These are phyloP conservation scores for Copidosoma floridanum DNA, from an alignment of 1,140 invertebrate genomes.

Conservation along the genomic window DNA sequence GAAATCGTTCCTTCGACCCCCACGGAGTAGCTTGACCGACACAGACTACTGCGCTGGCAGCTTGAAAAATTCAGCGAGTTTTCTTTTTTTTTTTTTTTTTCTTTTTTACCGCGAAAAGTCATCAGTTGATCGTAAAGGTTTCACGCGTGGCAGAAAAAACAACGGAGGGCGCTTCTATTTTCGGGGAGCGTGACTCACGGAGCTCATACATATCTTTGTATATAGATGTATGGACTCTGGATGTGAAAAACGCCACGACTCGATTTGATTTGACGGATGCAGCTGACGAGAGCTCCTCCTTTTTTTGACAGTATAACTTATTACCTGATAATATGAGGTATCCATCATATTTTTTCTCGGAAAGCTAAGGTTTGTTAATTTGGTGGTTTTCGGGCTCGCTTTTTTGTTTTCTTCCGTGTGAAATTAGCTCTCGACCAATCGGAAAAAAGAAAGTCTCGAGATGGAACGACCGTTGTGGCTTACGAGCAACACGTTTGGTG, in stretches of 20 bases:
- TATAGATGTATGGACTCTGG: background rate
- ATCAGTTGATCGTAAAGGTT: too few species aligned
- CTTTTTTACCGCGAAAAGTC: too few species aligned
- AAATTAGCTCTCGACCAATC: too few species aligned
- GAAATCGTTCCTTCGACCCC: constrained; percentile 1
- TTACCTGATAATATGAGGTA: too few species aligned
- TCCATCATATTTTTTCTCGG: background rate
- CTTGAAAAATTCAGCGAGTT: constrained; percentile 9
- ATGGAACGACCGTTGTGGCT: too few species aligned
- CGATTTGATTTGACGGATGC: constrained; percentile 18
- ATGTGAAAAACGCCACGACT: constrained; percentile 18
- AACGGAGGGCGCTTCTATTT: too few species aligned
- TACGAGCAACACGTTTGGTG: too few species aligned
- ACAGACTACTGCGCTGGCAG: background rate
- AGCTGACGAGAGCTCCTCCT: background rate
- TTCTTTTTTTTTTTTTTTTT: too few species aligned
- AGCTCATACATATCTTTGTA: too few species aligned
- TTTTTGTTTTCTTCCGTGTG: background rate
- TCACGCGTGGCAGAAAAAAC: too few species aligned
- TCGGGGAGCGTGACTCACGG: too few species aligned
- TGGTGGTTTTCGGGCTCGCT: background rate
- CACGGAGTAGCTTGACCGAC: background rate
- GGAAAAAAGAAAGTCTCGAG: too few species aligned
- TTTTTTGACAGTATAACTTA: background rate
- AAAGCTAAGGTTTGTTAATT: background rate